Evolutionary conservation across 37 sponge, comb jelly and placozoan genomes (phyloP).

Genomic region (Oscarella lobularis): DNA sequence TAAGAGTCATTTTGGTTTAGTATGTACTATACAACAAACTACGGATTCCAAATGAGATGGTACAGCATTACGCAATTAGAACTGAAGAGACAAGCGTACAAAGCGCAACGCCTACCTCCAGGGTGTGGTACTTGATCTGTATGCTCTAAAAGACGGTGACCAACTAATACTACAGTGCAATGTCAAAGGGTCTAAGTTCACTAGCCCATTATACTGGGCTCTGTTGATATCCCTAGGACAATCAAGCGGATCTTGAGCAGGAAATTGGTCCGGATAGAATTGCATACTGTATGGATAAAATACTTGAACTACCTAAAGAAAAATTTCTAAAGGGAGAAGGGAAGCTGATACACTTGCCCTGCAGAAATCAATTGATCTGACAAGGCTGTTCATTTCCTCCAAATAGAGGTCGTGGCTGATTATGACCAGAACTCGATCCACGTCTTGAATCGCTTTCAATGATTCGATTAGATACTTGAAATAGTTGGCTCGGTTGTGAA

Average conservation of each 20-base stretch:
- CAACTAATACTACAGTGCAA: too few relatives aligned
- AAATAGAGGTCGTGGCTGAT: slow-evolving; percentile 64
- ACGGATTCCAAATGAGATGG: too few relatives aligned
- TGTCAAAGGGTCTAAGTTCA: too few relatives aligned
- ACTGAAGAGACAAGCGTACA: too few relatives aligned
- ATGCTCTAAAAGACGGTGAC: too few relatives aligned
- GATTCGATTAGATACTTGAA: slow-evolving; percentile 48
- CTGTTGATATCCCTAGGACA: slow-evolving; percentile 34
- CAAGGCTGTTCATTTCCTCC: slow-evolving; percentile 30
- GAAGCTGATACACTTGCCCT: slow-evolving; percentile 26
- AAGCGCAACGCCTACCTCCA: too few relatives aligned
- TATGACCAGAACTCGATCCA: slow-evolving; percentile 49
- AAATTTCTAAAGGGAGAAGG: neutral
- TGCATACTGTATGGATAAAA: slow-evolving; percentile 68
- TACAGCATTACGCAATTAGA: too few relatives aligned
- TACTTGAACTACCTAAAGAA: slow-evolving; percentile 46
- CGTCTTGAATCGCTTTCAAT: slow-evolving; percentile 16
- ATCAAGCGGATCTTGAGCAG: slow-evolving; percentile 58
- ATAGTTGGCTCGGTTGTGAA: slow-evolving; percentile 49
- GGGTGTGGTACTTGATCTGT: too few relatives aligned
- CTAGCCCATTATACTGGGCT: slow-evolving; percentile 17
- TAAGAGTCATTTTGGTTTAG: too few relatives aligned
- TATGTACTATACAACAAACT: too few relatives aligned
- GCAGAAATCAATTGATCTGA: slow-evolving; percentile 39
- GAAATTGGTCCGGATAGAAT: slow-evolving; percentile 43